These are phyloP conservation scores for Rotaria magnacalcarata DNA, from an alignment of 2,888 invertebrate genomes.

Conservation along the genomic window DNA sequence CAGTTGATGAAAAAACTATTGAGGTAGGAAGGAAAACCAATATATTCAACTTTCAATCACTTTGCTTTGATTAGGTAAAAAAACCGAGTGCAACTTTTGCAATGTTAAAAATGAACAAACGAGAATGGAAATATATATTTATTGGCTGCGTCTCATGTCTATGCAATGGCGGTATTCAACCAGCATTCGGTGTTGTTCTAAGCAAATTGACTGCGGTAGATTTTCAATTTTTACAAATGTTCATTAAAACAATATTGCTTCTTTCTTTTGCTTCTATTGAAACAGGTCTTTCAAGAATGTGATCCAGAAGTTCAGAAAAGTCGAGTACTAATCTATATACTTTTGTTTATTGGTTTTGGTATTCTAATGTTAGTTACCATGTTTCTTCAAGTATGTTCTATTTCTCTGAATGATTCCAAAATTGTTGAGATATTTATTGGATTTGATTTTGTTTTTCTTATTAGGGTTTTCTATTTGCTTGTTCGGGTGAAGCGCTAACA, in stretches of 20 bases:
- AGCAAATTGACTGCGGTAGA: conserved; percentile 48
- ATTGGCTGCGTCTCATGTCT: conserved; percentile 41
- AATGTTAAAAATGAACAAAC: conserved; percentile 40
- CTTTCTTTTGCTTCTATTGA: background rate
- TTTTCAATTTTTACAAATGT: background rate
- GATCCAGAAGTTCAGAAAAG: conserved; percentile 50
- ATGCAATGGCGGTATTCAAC: conserved; percentile 42
- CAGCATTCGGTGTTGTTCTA: conserved; percentile 42
- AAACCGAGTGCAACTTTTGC: background rate
- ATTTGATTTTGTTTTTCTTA: no score
- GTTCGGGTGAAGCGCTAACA: conserved; percentile 71
- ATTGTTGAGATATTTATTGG: no score
- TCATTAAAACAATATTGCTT: background rate
- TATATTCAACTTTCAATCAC: no score
- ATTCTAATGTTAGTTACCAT: conserved; percentile 49
- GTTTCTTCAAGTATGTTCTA: conserved; percentile 50
- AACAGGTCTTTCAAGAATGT: conserved; percentile 50
- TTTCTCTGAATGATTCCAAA: background rate
- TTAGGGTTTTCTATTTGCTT: conserved; percentile 67
- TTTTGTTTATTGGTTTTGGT: conserved; percentile 52
- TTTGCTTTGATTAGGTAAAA: background rate
- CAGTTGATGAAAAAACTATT: no score
- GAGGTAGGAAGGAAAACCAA: no score
- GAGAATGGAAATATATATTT: conserved; percentile 41
- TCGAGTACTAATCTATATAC: conserved; percentile 49